Base-by-base conservation (phyloP, 2,888 invertebrate genomes). In the Cantharis rufa region DNA sequence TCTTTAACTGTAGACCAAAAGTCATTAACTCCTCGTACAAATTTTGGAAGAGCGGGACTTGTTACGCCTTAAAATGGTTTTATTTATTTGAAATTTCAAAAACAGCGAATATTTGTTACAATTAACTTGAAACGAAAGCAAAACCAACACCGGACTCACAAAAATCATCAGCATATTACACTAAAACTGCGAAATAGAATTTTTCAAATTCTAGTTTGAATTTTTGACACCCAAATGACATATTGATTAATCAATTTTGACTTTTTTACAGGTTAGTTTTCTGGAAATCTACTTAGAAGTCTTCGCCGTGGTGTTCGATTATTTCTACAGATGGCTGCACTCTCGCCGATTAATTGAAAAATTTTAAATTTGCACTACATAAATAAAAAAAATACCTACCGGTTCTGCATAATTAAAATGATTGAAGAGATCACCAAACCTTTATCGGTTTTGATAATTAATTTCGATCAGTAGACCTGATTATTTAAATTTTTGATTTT, bases 1-100 rank as follows among this genome's bases (percentile, higher is more conserved):
- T 69, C 74, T 62, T 74, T 76, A n/a, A 78, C 18, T 15, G 69
- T 15, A 15, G 18, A 15, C 76, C 76, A 76, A 10, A 71, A 24
- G 7, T 74, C 71, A 16, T 70, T 62, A 16, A 71, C 66, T 15
- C 69, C 75, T 61, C 62, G 66, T 9, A 71, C 69, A 16, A 75
- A 61, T 70, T 27, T 61, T 27, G 70, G 32, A 70, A 70, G n/a
- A 15, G 16, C 69, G 21, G 28, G 24, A 69, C 24, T 21, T 24
- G 13, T 66, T 66, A 66, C 11, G 24, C 18, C 64, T 66, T n/a
- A 16, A 66, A 66, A 66, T n/a, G 16, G 10, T 21, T 21, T 24
- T 15, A 16, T 18, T 16, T 63, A 66, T 66, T 66, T n/a, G 24
- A 21, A n/a, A 5, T 9, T 66, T 66, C 10, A 1, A 66, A 66